These are phyloP conservation scores for Palythoa caribaeorum DNA, from an alignment of 92 coral and sea anemone genomes.

Conservation along the genomic window DNA sequence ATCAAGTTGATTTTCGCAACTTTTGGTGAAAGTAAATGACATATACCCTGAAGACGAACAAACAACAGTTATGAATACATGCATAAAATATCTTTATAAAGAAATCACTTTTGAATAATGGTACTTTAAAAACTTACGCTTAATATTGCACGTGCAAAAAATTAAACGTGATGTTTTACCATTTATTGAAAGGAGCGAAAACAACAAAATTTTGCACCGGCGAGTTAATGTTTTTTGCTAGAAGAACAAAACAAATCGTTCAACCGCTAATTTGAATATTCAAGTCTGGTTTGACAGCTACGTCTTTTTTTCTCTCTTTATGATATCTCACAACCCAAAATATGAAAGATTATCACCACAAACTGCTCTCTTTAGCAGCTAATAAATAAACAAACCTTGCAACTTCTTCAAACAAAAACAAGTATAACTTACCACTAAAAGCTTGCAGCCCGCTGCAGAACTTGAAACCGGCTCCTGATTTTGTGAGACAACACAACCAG, in stretches of 20 bases:
- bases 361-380: not conserved
- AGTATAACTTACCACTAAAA: slow-evolving; percentile 73
- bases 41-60: not conserved
- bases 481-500: slow-evolving; percentile 79
- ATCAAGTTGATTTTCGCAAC: not conserved
- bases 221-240: not conserved
- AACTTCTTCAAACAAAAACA: not conserved
- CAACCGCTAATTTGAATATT: not conserved
- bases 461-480: slow-evolving; percentile 87
- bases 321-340: not conserved
- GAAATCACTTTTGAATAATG: not conserved
- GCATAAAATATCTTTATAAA: no score
- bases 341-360: not conserved
- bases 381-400: not conserved
- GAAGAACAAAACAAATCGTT: not conserved
- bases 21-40: not conserved
- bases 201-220: not conserved
- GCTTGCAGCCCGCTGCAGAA: slow-evolving; percentile 86
- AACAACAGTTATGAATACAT: no score
- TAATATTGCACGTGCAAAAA: not conserved
- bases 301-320: not conserved
- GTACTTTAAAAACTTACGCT: not conserved
- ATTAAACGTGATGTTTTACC: not conserved
- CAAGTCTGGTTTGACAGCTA: not conserved
- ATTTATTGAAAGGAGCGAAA: not conserved